phyloP scores from a whole-genome alignment of 2,888 invertebrate species.

The Nesidiocoris tenuis region DNA sequence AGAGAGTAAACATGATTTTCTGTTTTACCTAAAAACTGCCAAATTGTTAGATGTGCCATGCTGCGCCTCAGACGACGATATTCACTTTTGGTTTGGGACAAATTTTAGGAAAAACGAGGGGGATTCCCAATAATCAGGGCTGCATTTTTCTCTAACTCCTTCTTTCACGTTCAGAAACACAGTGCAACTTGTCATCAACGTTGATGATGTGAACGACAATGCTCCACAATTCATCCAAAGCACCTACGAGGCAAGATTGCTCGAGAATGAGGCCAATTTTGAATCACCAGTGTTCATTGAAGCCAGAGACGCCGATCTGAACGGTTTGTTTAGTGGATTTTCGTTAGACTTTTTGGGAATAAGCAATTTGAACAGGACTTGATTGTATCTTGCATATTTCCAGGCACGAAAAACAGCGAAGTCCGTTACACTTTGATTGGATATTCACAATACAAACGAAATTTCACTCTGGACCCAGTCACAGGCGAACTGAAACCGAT shows the following conservation, averaged over 20 bases:
- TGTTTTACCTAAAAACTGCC: no score
- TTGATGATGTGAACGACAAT: constrained; percentile 88
- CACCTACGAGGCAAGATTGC: constrained; percentile 76
- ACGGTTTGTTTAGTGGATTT: constrained; percentile 68
- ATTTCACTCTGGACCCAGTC: constrained; percentile 77
- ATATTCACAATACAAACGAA: constrained; percentile 68
- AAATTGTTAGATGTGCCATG: no score
- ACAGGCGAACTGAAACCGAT: constrained; percentile 71
- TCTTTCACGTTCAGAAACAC: constrained; percentile 61
- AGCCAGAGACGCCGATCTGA: constrained; percentile 81
- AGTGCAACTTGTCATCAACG: constrained; percentile 76
- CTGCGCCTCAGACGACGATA: no score
- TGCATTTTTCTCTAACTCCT: no score
- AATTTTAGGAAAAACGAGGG: no score
- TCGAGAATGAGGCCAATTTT: constrained; percentile 79
- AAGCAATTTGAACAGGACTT: background rate
- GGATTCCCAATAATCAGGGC: no score
- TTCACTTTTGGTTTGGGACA: no score
- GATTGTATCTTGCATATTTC: no score
- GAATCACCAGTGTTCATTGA: constrained; percentile 74
- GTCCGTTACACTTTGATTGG: constrained; percentile 77
- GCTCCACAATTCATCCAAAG: constrained; percentile 79
- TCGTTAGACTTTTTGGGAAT: background rate
- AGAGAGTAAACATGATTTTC: no score
- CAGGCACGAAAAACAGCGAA: constrained; percentile 81